These are phyloP conservation scores for Nephotettix cincticeps DNA, from an alignment of 1,140 invertebrate species.

Conservation along the genomic window DNA sequence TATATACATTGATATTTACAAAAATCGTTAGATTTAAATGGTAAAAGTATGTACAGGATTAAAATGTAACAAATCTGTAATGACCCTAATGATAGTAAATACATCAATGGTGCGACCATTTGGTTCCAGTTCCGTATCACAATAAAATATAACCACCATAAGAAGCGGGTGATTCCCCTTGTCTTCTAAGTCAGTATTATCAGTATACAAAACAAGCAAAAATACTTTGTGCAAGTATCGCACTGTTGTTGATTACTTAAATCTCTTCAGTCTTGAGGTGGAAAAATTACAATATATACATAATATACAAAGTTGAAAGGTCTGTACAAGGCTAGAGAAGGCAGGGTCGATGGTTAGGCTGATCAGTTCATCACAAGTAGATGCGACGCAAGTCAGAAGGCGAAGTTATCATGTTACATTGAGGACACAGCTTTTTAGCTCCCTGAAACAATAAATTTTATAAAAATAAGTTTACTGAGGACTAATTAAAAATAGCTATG, in stretches of 20 bases:
- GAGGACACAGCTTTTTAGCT: slow-evolving; percentile 90
- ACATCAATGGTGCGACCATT: background rate
- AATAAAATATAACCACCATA: slow-evolving; percentile 5
- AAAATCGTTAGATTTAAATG: too few relatives aligned
- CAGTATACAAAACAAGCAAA: background rate
- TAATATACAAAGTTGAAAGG: background rate
- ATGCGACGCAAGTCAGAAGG: slow-evolving; percentile 83
- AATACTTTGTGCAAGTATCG: background rate
- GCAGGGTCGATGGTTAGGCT: slow-evolving; percentile 9
- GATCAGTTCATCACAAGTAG: slow-evolving; percentile 68
- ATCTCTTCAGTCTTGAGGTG: background rate
- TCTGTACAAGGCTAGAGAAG: slow-evolving; percentile 9
- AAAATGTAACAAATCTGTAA: background rate
- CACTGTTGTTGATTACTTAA: background rate
- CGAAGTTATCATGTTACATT: slow-evolving; percentile 93
- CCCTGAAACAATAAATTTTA: slow-evolving; percentile 50
- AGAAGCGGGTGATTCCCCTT: too few relatives aligned
- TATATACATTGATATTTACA: too few relatives aligned
- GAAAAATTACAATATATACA: background rate
- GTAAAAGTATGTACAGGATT: background rate
- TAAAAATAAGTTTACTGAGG: too few relatives aligned
- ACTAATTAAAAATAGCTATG: too few relatives aligned
- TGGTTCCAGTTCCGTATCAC: slow-evolving; percentile 2
- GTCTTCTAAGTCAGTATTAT: too few relatives aligned
- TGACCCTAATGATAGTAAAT: background rate